Percentiles rank a stretch among this genome's conserved stretches.
Evolutionary conservation across 23 tunicate genomes (phyloP).

Genomic region (Corella eumyota): DNA sequence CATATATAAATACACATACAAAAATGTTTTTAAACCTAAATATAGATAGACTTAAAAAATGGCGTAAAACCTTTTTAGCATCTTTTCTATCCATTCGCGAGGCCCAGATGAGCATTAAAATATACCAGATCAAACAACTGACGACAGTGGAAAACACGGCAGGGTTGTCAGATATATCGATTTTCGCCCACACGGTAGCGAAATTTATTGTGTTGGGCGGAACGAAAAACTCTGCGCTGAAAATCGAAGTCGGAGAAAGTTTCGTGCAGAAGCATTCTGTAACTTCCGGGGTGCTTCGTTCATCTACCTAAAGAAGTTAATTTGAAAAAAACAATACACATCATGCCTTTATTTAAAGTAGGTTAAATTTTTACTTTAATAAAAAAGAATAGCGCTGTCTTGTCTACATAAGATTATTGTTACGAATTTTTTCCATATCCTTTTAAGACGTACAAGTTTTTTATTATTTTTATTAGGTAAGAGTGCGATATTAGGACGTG

Average conservation of each 20-base stretch:
- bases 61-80: conserved; percentile 51
- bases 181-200: conserved; percentile 88
- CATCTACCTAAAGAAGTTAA: conserved; percentile 38
- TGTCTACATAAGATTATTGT: no score
- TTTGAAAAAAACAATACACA: no score
- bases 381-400: no score
- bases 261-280: conserved; percentile 86
- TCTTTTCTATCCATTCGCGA: conserved; percentile 52
- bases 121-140: conserved; percentile 28
- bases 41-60: no score
- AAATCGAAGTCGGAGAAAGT: conserved; percentile 69
- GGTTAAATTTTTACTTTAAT: no score
- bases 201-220: conserved; percentile 97
- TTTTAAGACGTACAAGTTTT: no score
- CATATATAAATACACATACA: no score
- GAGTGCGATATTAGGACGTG: no score
- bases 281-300: conserved; percentile 78
- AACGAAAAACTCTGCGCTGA: conserved; percentile 97
- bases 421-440: no score
- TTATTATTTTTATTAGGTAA: no score
- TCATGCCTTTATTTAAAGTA: no score
- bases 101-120: conserved; percentile 70
- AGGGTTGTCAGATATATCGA: conserved; percentile 88
- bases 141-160: conserved; percentile 92
- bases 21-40: no score